Evolutionary conservation across 2,113 vertebrate species (phyloP).

Genomic region (Isurus oxyrinchus): DNA sequence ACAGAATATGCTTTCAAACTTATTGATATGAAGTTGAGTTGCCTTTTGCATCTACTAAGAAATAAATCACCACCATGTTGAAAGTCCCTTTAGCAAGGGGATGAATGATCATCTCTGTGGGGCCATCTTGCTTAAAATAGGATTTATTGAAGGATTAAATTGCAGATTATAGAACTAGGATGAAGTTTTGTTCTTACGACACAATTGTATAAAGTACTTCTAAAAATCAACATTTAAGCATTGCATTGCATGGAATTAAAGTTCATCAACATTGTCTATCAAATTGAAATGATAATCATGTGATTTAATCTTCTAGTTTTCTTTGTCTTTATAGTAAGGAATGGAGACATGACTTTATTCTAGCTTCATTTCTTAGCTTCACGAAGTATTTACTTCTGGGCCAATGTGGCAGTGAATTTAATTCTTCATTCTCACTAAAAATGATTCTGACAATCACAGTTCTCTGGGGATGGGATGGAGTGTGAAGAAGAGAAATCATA

Average conservation of each 20-base stretch:
- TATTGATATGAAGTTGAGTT: slow-evolving; percentile 15
- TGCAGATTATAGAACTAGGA: background rate
- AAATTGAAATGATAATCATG: background rate
- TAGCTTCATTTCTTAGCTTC: background rate
- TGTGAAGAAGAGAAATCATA: background rate
- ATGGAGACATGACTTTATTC: background rate
- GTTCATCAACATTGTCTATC: background rate
- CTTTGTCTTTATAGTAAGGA: background rate
- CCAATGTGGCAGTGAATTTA: background rate
- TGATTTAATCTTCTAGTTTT: background rate
- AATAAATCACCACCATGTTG: background rate
- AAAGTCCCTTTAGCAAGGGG: slow-evolving; percentile 12
- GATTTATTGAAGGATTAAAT: slow-evolving; percentile 7
- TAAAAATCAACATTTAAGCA: background rate
- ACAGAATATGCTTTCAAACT: background rate
- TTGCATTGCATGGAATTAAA: background rate
- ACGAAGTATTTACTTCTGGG: background rate
- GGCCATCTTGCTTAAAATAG: slow-evolving; percentile 1
- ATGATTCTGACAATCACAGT: background rate
- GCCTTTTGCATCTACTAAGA: background rate
- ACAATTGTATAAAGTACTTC: background rate
- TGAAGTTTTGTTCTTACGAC: background rate
- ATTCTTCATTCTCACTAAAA: background rate
- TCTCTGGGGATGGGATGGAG: background rate
- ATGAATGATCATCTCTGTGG: slow-evolving; percentile 1